Conservation (phyloP, 2,113 vertebrate genomes). For the Vidua chalybeata region DNA sequence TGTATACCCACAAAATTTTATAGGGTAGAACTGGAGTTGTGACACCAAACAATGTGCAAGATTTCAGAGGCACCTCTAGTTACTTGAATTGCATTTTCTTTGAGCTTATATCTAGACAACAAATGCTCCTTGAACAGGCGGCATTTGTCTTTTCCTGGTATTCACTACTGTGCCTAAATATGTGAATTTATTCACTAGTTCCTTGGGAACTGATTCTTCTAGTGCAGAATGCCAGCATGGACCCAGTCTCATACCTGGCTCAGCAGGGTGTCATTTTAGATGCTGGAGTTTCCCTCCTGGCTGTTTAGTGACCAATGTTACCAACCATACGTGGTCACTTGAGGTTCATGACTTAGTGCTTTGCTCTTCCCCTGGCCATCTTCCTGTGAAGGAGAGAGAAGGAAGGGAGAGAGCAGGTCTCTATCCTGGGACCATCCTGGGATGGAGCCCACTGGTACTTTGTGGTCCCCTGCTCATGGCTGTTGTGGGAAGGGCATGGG, state of each 20-base stretch:
- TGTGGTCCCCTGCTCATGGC: background rate
- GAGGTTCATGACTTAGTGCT: background rate
- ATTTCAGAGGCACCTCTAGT: background rate
- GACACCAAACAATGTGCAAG: background rate
- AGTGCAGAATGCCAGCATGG: background rate
- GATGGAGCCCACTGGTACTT: no score
- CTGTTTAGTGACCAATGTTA: background rate
- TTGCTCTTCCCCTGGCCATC: background rate
- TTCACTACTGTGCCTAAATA: background rate
- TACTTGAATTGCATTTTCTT: background rate
- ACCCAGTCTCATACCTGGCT: background rate
- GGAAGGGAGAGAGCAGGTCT: background rate
- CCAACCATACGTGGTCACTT: rapidly evolving
- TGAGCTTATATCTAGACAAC: background rate
- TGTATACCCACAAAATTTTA: background rate
- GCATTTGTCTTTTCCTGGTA: background rate
- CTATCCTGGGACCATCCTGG: background rate
- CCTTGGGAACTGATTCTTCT: background rate
- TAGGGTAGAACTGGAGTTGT: background rate
- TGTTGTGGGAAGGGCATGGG: background rate
- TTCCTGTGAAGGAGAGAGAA: background rate
- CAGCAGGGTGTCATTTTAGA: background rate
- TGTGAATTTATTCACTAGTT: background rate
- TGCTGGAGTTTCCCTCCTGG: background rate
- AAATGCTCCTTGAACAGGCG: background rate